Percentiles rank a stretch among this genome's conserved stretches.
Evolutionary conservation across 2,888 invertebrate genomes (phyloP).

Genomic region (Andrena dorsata): DNA sequence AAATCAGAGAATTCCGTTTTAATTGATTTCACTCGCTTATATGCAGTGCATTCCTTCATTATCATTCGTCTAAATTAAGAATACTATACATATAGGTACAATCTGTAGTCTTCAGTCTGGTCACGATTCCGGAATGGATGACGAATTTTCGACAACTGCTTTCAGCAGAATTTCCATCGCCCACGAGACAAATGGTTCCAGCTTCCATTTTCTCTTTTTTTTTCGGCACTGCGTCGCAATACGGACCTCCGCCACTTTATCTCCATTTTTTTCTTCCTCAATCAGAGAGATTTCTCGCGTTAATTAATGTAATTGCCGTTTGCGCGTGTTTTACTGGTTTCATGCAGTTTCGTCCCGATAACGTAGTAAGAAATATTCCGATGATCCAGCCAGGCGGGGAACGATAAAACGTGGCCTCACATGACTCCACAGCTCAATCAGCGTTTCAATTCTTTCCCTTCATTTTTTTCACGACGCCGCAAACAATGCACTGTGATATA

Average conservation of each 20-base stretch:
- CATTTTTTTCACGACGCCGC: background rate
- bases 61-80: too few relatives aligned
- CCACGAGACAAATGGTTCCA: background rate
- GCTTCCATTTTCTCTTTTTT: background rate
- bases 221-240: background rate
- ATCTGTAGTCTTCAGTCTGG: too few relatives aligned
- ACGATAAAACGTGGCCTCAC: constrained; percentile 35
- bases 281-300: constrained; percentile 19
- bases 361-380: constrained; percentile 35
- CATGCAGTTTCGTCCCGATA: constrained; percentile 26
- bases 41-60: too few relatives aligned
- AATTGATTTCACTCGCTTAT: too few relatives aligned
- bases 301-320: constrained; percentile 34
- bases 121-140: too few relatives aligned
- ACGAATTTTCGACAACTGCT: too few relatives aligned
- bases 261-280: background rate
- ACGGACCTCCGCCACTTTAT: background rate
- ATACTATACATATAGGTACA: too few relatives aligned
- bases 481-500: background rate
- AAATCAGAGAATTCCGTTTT: too few relatives aligned
- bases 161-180: too few relatives aligned
- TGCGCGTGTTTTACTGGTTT: constrained; percentile 22
- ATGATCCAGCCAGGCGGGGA: background rate
- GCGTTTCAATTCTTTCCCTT: background rate
- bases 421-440: constrained; percentile 18